These are phyloP conservation scores for Arothron firmamentum DNA, from an alignment of 2,113 vertebrate genomes.

Conservation along the genomic window DNA sequence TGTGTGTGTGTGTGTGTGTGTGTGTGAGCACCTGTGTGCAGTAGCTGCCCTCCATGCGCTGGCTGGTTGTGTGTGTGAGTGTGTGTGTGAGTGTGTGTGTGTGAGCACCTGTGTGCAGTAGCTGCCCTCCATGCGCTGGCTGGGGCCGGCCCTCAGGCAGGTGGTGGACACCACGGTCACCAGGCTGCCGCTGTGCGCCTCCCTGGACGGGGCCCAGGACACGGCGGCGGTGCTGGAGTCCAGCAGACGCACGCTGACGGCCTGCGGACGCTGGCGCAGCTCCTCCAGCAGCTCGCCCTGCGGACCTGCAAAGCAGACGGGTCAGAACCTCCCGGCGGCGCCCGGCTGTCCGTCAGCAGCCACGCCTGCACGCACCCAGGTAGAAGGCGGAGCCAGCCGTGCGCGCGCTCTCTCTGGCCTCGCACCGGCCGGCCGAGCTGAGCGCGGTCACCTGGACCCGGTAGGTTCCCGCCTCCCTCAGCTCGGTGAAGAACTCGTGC, in stretches of 20 bases:
- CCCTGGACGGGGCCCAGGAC: conserved; percentile 78
- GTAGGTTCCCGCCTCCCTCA: conserved; percentile 88
- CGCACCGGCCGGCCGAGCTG: conserved; percentile 85
- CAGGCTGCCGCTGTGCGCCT: conserved; percentile 78
- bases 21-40: conserved; percentile 80
- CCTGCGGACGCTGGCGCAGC: conserved; percentile 82
- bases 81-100: not conserved
- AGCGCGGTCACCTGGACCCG: conserved; percentile 81
- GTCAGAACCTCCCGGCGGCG: too few relatives aligned
- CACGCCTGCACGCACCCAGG: conserved; percentile 77
- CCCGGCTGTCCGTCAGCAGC: too few relatives aligned
- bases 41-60: conserved; percentile 65
- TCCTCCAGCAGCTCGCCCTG: conserved; percentile 86
- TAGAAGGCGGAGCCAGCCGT: conserved; percentile 86
- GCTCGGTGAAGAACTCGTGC: conserved; percentile 84
- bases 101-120: conserved; percentile 84
- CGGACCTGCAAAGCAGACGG: conserved; percentile 69
- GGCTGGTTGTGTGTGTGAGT: too few relatives aligned
- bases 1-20: not conserved
- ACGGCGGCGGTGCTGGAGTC: conserved; percentile 84
- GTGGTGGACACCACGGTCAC: conserved; percentile 90
- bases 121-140: conserved; percentile 87
- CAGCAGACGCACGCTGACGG: conserved; percentile 78
- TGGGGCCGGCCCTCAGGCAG: conserved; percentile 86
- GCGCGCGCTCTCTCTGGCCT: conserved; percentile 80